Evolutionary conservation across 2,113 vertebrate genomes (phyloP), one percentile per base, ranked within the genome.

Genomic region (Ancistrus triradiatus): DNA sequence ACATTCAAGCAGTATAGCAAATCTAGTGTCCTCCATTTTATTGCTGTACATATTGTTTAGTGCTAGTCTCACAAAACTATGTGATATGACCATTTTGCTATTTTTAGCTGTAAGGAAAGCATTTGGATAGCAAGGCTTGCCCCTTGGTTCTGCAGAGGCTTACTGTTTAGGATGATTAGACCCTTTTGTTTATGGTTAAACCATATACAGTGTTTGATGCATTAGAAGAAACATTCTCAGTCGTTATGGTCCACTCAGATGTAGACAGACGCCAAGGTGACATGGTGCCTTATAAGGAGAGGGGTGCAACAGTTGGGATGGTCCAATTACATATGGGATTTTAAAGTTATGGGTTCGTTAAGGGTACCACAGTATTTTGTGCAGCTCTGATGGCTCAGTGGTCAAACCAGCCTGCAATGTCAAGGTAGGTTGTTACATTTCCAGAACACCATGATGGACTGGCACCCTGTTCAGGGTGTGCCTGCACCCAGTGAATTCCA

Each of bases 31-130:
- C 37, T 11, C n/a, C n/a, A 1, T 5, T 46, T 18, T 47, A 37
- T 56, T 47, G 42, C 51, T 7, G 42, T 58, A 9, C 31, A 28
- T n/a, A n/a, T n/a, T n/a, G n/a, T n/a, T n/a, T n/a, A n/a, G n/a
- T n/a, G n/a, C n/a, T n/a, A n/a, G n/a, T n/a, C n/a, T n/a, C n/a
- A n/a, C n/a, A n/a, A n/a, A n/a, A n/a, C n/a, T n/a, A n/a, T n/a
- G n/a, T n/a, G n/a, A n/a, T n/a, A n/a, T n/a, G n/a, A n/a, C n/a
- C n/a, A n/a, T n/a, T 37, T 13, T 2, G 35, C 35, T 37, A 37
- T 37, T 37, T 37, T 37, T n/a, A n/a, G n/a, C n/a, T n/a, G n/a
- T 6, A 42, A 65, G 31, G 19, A 66, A 50, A 57, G 44, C 21
- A 47, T 50, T 35, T 0, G 37, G 15, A 43, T 59, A 27, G 47